Evolutionary conservation across 2,113 vertebrate species (phyloP).

Genomic region (Serinus canaria): DNA sequence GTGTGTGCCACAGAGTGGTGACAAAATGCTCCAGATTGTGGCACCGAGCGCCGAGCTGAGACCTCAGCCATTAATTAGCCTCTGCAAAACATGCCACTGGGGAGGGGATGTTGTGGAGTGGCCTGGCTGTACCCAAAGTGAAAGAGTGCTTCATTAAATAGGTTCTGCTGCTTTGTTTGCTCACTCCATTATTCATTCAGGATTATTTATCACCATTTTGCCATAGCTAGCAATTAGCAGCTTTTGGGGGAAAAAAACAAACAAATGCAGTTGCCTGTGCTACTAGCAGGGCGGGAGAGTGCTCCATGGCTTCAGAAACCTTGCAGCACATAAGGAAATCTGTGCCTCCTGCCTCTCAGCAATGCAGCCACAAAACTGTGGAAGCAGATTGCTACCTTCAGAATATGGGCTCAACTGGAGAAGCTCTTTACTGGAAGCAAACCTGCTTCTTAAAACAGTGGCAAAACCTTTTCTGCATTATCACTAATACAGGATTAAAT

Average conservation of each 20-base stretch:
- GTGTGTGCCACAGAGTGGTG: background rate
- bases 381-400: background rate
- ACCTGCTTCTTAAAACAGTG: background rate
- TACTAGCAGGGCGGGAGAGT: background rate
- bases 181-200: constrained; percentile 29
- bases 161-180: constrained; percentile 37
- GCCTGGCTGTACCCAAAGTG: constrained; percentile 24
- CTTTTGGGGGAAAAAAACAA: background rate
- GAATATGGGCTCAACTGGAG: background rate
- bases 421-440: background rate
- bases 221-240: constrained; percentile 41
- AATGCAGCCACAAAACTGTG: background rate
- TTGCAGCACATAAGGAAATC: background rate
- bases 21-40: background rate
- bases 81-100: constrained; percentile 23
- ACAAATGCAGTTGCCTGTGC: background rate
- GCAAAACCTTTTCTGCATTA: background rate
- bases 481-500: background rate
- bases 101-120: constrained; percentile 31
- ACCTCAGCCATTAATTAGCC: constrained; percentile 38
- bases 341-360: background rate
- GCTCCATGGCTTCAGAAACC: background rate
- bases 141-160: constrained; percentile 41
- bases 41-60: background rate
- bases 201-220: constrained; percentile 40